phyloP scores from a whole-genome alignment of 2,888 invertebrate species.

The Apodemia duryi region DNA sequence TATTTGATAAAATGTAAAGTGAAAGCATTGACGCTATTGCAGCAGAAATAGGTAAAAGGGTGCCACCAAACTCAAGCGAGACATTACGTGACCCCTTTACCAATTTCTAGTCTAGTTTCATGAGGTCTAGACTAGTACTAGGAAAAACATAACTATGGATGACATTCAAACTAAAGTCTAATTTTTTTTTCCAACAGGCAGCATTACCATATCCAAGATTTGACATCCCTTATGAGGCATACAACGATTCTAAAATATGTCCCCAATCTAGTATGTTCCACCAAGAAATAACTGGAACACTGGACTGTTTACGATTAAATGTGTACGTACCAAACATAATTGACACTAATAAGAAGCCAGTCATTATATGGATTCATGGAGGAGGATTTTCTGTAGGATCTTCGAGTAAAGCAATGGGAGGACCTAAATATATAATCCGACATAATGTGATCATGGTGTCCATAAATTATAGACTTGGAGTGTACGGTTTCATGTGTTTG shows the following conservation, averaged over 20 bases:
- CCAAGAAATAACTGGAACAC: slow-evolving; percentile 34
- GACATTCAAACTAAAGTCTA: too few species aligned
- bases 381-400: slow-evolving; percentile 39
- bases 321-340: slow-evolving; percentile 42
- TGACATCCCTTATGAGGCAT: slow-evolving; percentile 39
- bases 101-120: too few species aligned
- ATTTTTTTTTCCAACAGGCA: slow-evolving; percentile 35
- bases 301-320: slow-evolving; percentile 47
- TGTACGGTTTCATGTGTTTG: slow-evolving; percentile 59
- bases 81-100: too few species aligned
- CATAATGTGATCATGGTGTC: slow-evolving; percentile 46
- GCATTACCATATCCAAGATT: slow-evolving; percentile 37
- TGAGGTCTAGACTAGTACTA: too few species aligned
- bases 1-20: too few species aligned
- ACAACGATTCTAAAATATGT: slow-evolving; percentile 39
- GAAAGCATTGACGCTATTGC: too few species aligned
- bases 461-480: slow-evolving; percentile 54
- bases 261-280: slow-evolving; percentile 37
- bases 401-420: slow-evolving; percentile 37
- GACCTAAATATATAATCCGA: slow-evolving; percentile 44
- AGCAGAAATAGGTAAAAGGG: too few species aligned
- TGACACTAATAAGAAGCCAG: slow-evolving; percentile 38
- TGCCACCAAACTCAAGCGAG: too few species aligned
- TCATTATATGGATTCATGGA: slow-evolving; percentile 56
- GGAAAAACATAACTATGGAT: not conserved